A percentile compares a stretch with the other conserved stretches of the same genome.
phyloP scores from a whole-genome alignment of 2,113 vertebrate species.

The Plectropomus leopardus region DNA sequence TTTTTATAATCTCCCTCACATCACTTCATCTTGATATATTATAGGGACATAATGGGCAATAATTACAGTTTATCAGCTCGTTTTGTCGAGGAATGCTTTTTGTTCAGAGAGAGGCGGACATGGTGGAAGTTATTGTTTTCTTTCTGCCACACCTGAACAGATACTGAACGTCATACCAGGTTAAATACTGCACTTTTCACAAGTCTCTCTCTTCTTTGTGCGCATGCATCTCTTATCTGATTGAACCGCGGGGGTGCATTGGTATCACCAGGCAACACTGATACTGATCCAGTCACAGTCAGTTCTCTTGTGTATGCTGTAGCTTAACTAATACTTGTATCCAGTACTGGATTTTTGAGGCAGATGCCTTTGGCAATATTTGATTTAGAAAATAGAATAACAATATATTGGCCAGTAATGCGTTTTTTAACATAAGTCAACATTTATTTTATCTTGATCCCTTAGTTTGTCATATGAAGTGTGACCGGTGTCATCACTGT shows the following conservation, averaged over 20 bases:
- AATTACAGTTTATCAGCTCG: conserved; percentile 34
- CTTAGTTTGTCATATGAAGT: neutral
- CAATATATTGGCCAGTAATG: neutral
- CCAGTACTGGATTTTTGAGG: neutral
- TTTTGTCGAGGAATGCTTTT: conserved; percentile 31
- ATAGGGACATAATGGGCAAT: conserved; percentile 33
- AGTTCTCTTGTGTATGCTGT: neutral
- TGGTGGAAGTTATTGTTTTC: conserved; percentile 14
- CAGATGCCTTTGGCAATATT: neutral
- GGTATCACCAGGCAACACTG: neutral
- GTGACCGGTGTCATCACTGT: neutral
- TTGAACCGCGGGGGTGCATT: neutral
- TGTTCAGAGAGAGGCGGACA: neutral
- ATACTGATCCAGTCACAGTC: neutral
- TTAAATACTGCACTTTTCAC: conserved; percentile 11
- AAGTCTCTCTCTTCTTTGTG: conserved; percentile 8
- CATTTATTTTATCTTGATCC: neutral
- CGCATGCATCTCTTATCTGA: conserved; percentile 6
- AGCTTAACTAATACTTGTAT: no score
- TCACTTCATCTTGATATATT: conserved; percentile 33
- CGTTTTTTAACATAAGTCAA: neutral
- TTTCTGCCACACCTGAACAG: conserved; percentile 43
- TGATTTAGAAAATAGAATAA: neutral
- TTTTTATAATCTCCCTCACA: conserved; percentile 49
- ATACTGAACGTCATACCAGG: conserved; percentile 18